A percentile compares a stretch with the other conserved stretches of the same genome.
Evolutionary conservation across 2,797 vertebrate genomes (phyloP).

Genomic region (Strix occidentalis): DNA sequence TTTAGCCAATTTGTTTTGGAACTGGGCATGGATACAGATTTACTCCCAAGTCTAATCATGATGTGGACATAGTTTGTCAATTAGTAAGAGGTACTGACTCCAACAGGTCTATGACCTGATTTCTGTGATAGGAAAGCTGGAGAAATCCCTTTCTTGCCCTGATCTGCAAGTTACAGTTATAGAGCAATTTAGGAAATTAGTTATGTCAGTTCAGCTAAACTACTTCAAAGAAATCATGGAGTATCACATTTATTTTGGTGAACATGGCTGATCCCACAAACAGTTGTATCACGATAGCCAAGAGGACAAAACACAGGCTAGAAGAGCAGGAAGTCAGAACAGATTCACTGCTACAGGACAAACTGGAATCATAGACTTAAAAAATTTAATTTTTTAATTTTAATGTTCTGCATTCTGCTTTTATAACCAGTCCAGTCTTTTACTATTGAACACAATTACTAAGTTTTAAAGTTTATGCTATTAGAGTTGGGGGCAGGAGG

Average conservation of each 20-base stretch:
- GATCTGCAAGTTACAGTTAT: background rate
- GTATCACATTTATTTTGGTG: background rate
- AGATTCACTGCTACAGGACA: background rate
- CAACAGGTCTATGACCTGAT: background rate
- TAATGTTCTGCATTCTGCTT: background rate
- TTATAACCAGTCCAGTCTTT: background rate
- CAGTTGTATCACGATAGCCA: background rate
- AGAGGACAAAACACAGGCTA: background rate
- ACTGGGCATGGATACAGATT: background rate
- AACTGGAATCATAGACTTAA: background rate
- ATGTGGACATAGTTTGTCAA: background rate
- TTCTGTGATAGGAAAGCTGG: background rate
- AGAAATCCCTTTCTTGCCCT: background rate
- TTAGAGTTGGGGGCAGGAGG: background rate
- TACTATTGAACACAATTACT: background rate
- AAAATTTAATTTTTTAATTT: background rate
- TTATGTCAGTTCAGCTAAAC: background rate
- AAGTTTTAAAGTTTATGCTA: background rate
- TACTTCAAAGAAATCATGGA: background rate
- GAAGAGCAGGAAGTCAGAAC: background rate
- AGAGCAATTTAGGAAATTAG: background rate
- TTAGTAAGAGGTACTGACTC: background rate
- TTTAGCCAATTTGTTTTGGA: background rate
- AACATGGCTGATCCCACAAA: background rate
- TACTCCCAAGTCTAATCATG: background rate